Conservation (phyloP, 2,888 invertebrate genomes). For the Pogonocherus hispidulus region DNA sequence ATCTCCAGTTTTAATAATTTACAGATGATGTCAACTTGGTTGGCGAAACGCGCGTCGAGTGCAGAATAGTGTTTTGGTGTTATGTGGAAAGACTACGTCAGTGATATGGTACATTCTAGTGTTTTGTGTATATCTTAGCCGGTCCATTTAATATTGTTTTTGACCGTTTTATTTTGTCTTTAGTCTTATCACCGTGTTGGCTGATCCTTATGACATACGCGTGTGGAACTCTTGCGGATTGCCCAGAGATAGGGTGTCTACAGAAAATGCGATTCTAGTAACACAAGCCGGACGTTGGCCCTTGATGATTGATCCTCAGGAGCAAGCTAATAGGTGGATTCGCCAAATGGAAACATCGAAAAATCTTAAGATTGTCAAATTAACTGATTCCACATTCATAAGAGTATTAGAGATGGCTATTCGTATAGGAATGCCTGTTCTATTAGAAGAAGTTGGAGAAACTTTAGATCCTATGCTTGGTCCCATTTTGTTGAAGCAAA, state of each 20-base stretch:
- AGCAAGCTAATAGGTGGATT: slow-evolving; percentile 95
- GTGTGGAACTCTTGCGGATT: slow-evolving; percentile 92
- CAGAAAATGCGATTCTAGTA: slow-evolving; percentile 93
- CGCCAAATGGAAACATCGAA: slow-evolving; percentile 87
- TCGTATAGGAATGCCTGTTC: slow-evolving; percentile 86
- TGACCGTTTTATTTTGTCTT: slow-evolving; percentile 62
- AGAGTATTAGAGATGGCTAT: slow-evolving; percentile 86
- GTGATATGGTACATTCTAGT: no score
- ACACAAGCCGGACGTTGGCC: slow-evolving; percentile 88
- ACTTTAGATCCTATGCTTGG: slow-evolving; percentile 88
- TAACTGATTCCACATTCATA: slow-evolving; percentile 83
- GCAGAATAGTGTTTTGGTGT: no score
- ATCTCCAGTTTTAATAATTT: no score
- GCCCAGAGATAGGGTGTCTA: slow-evolving; percentile 89
- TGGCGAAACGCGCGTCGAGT: no score
- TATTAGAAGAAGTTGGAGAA: slow-evolving; percentile 92
- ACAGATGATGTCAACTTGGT: no score
- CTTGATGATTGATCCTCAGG: slow-evolving; percentile 95
- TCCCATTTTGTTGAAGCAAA: slow-evolving; percentile 86
- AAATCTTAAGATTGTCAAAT: slow-evolving; percentile 82
- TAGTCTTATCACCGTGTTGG: slow-evolving; percentile 80
- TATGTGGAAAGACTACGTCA: no score
- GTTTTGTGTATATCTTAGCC: no score
- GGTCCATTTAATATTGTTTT: no score
- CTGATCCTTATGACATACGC: slow-evolving; percentile 89